Evolutionary conservation across 1,140 invertebrate species (phyloP).

Genomic region (Saccostrea cuccullata): DNA sequence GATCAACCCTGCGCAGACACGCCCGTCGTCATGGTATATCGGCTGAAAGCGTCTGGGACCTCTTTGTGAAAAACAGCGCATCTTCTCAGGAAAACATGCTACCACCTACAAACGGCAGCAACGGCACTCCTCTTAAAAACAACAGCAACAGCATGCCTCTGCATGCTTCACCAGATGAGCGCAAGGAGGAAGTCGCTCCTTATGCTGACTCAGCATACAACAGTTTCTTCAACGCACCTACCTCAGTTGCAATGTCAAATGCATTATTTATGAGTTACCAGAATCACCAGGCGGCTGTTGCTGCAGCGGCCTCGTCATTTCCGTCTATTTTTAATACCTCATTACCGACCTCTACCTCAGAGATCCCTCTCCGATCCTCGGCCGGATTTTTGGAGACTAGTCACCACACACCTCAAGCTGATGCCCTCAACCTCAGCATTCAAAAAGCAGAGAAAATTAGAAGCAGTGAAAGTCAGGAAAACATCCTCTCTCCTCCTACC

Average conservation of each 20-base stretch:
- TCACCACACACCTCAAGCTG: conserved; percentile 65
- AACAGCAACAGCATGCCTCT: conserved; percentile 20
- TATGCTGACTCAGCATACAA: conserved; percentile 49
- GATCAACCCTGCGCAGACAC: conserved; percentile 72
- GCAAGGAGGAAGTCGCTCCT: conserved; percentile 49
- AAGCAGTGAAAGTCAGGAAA: conserved; percentile 53
- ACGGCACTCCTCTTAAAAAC: conserved; percentile 40
- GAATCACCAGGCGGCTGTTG: conserved; percentile 55
- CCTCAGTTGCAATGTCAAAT: conserved; percentile 57
- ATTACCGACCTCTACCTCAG: conserved; percentile 64
- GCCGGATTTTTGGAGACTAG: conserved; percentile 56
- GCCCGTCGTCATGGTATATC: conserved; percentile 72
- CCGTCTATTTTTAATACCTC: conserved; percentile 63
- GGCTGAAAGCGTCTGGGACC: conserved; percentile 69
- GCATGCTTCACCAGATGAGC: conserved; percentile 44
- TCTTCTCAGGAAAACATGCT: conserved; percentile 44
- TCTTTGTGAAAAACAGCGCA: conserved; percentile 63
- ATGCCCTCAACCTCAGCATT: conserved; percentile 72
- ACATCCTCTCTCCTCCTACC: conserved; percentile 57
- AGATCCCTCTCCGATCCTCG: conserved; percentile 55
- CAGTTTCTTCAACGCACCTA: conserved; percentile 50
- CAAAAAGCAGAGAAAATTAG: conserved; percentile 50
- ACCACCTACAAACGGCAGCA: conserved; percentile 46
- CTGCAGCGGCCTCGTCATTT: conserved; percentile 58
- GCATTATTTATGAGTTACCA: conserved; percentile 58